A percentile compares a stretch with the other conserved stretches of the same genome.
These are phyloP conservation scores for Bostrychus sinensis DNA, from an alignment of 2,113 vertebrate genomes.

Conservation along the genomic window DNA sequence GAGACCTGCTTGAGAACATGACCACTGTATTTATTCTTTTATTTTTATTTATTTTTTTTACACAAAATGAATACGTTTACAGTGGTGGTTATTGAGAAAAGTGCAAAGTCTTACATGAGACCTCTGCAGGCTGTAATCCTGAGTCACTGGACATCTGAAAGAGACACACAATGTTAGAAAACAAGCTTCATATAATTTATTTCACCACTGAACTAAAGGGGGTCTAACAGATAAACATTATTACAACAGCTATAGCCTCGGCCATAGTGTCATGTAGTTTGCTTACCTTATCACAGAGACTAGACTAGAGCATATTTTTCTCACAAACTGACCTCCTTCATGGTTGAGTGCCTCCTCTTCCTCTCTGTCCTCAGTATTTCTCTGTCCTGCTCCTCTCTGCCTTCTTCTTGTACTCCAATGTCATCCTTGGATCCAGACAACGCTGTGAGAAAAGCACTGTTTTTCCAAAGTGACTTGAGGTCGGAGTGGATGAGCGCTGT, in stretches of 20 bases:
- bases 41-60: too few relatives aligned
- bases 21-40: too few relatives aligned
- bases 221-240: conserved; percentile 12
- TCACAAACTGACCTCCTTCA: conserved; percentile 58
- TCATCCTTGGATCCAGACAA: conserved; percentile 1
- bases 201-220: conserved; percentile 42
- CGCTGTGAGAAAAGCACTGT: conserved; percentile 28
- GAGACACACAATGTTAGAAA: conserved; percentile 10
- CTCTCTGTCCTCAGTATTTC: conserved; percentile 52
- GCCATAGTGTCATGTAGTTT: too few relatives aligned
- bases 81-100: neutral
- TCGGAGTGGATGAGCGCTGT: conserved; percentile 62
- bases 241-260: conserved; percentile 1
- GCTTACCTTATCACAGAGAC: too few relatives aligned
- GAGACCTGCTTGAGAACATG: too few relatives aligned
- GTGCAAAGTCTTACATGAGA: conserved; percentile 62
- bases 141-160: conserved; percentile 72
- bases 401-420: neutral
- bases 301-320: too few relatives aligned
- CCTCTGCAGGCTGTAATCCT: conserved; percentile 56
- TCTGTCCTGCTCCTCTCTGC: conserved; percentile 42
- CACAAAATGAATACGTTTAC: neutral
- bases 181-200: conserved; percentile 38
- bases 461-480: conserved; percentile 68
- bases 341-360: conserved; percentile 47